These are phyloP conservation scores for Temnothorax ravouxi DNA, from an alignment of 2,888 invertebrate species.

Conservation along the genomic window DNA sequence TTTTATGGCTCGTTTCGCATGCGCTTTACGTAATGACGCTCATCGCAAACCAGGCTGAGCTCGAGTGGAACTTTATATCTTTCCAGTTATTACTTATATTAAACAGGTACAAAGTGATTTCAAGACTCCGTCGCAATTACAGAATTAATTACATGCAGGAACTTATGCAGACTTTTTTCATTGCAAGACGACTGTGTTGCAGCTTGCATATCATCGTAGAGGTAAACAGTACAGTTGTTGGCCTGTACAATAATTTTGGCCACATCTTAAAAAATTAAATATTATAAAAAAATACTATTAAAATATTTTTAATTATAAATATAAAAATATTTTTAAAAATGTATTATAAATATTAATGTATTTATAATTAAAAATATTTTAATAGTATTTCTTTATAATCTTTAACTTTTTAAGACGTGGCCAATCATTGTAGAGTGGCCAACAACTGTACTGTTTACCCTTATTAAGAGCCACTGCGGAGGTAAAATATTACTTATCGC, in stretches of 20 bases:
- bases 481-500: not conserved
- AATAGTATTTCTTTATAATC: too few species aligned
- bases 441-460: too few species aligned
- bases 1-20: conserved; percentile 11
- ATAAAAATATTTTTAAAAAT: too few species aligned
- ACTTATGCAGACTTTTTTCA: not conserved
- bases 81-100: not conserved
- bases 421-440: too few species aligned
- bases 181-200: not conserved
- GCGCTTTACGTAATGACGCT: not conserved
- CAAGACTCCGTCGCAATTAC: not conserved
- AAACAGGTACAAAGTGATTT: not conserved
- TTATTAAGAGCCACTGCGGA: not conserved
- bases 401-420: too few species aligned
- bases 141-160: not conserved
- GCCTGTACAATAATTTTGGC: too few species aligned
- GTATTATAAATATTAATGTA: too few species aligned
- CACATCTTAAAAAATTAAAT: too few species aligned
- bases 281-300: too few species aligned
- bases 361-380: too few species aligned
- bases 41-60: not conserved
- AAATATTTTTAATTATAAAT: too few species aligned
- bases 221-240: too few species aligned
- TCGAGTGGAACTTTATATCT: not conserved
- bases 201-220: not conserved